phyloP scores from a whole-genome alignment of 2,113 vertebrate species.

The Scartelaos histophorus region DNA sequence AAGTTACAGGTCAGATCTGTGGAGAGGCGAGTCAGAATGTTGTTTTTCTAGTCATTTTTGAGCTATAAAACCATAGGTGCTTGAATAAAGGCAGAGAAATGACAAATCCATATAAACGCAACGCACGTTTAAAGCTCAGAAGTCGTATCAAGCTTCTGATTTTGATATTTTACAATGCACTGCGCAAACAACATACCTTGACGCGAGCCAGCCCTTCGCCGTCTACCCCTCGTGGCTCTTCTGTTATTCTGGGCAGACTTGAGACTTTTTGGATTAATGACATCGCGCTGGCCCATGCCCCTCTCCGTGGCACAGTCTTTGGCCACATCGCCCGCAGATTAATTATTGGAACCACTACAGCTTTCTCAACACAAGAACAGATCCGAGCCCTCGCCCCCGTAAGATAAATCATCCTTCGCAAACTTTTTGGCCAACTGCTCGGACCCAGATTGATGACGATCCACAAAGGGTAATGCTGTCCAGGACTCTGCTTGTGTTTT shows the following conservation, averaged over 20 bases:
- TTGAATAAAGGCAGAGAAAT: no score
- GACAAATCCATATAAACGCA: no score
- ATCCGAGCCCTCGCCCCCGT: conserved; percentile 5
- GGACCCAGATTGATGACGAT: conserved; percentile 22
- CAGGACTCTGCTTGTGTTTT: conserved; percentile 8
- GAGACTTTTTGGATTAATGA: conserved; percentile 13
- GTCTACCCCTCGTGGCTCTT: background rate
- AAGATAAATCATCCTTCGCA: conserved; percentile 14
- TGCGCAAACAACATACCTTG: background rate
- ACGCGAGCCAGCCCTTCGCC: background rate
- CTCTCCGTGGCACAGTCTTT: conserved; percentile 8
- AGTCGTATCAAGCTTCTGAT: background rate
- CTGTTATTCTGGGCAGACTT: background rate
- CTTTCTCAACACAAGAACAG: conserved; percentile 15
- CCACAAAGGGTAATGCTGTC: conserved; percentile 15
- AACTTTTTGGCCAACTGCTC: conserved; percentile 1
- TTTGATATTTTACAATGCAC: background rate
- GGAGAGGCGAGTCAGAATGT: no score
- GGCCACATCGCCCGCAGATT: conserved; percentile 13
- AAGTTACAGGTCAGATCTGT: no score
- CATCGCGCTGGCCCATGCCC: conserved; percentile 6
- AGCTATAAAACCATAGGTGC: no score
- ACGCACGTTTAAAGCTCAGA: no score
- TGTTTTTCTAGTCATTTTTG: no score
- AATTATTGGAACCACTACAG: conserved; percentile 18